Evolutionary conservation across 1,140 invertebrate species (phyloP), one percentile per base, ranked within the genome.

Genomic region (Brachionus manjavacas): DNA sequence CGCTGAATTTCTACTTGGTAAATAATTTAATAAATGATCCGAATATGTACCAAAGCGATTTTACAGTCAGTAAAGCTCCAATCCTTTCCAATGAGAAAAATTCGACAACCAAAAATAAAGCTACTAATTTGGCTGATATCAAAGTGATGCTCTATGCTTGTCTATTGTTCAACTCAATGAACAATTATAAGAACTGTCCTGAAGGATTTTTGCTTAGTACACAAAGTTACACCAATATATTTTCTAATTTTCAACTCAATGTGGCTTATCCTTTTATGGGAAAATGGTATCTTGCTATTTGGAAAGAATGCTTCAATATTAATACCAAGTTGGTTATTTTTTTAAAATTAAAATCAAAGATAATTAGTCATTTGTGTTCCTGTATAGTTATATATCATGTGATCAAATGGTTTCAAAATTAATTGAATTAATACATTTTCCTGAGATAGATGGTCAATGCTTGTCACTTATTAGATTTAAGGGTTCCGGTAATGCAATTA

Each of bases 301-400:
- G 79, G 79, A 81, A 81, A 64, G 52, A 81, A 28, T 81, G 79
- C n/a, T 68, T 81, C n/a, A 81, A 81, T 46, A 81, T 60, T 4
- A 43, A 76, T 28, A 76, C 52, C 55, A 81, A 81, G 79, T 81
- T 39, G 16, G 79, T 49, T 16, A 28, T 31, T 31, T 35, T 35
- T 35, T 6, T 35, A 35, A 35, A 35, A 35, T 35, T 0, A 35
- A 4, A 35, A 31, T 31, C 4, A 31, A 31, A 28, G 3, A 31
- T 31, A 3, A 35, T 35, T 6, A 7, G 31, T 35, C 31, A 3
- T 35, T 35, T 35, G 4, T 35, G 31, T 7, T 35, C 3, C 3
- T 31, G 28, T 0, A 4, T 31, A 31, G 3, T 31, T 3, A 31
- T 31, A 3, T 4, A 31, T 31, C 4, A 35, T 35, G 31, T 35